Evolutionary conservation across 1,140 invertebrate genomes (phyloP).

Genomic region (Dinoponera quadriceps): DNA sequence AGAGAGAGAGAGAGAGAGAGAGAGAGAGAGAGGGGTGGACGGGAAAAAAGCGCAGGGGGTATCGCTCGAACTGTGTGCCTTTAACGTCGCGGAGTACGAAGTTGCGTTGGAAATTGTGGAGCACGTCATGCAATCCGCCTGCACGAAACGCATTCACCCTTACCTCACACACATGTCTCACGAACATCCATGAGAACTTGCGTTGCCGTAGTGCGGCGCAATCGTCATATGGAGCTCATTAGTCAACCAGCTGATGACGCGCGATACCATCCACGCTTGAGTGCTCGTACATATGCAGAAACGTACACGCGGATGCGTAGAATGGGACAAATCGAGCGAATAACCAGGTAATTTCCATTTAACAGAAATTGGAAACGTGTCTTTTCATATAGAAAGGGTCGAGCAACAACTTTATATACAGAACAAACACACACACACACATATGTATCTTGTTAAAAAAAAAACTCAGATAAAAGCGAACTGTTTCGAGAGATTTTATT

Average conservation of each 20-base stretch:
- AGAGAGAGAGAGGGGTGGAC: too few species aligned
- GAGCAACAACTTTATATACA: too few species aligned
- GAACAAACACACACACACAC: too few species aligned
- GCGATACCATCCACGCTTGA: conserved; percentile 36
- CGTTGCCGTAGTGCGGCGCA: conserved; percentile 34
- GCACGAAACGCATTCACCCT: conserved; percentile 50
- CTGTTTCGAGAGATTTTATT: too few species aligned
- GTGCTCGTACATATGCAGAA: not conserved
- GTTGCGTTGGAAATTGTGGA: conserved; percentile 48
- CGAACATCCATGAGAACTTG: conserved; percentile 66
- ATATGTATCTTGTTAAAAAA: too few species aligned
- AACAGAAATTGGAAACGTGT: not conserved
- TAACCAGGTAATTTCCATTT: conserved; percentile 7
- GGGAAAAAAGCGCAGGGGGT: conserved; percentile 4
- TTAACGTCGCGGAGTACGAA: conserved; percentile 20
- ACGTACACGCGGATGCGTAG: not conserved
- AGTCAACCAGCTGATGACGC: conserved; percentile 66
- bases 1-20: too few species aligned
- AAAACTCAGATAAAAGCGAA: too few species aligned
- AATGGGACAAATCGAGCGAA: not conserved
- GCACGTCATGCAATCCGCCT: conserved; percentile 39
- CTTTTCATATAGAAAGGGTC: too few species aligned
- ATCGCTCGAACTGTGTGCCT: not conserved
- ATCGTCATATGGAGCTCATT: conserved; percentile 76
- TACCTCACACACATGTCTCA: conserved; percentile 51